These are phyloP conservation scores for Coecobrya sp. DNA, from an alignment of 2,888 invertebrate species.

Conservation along the genomic window DNA sequence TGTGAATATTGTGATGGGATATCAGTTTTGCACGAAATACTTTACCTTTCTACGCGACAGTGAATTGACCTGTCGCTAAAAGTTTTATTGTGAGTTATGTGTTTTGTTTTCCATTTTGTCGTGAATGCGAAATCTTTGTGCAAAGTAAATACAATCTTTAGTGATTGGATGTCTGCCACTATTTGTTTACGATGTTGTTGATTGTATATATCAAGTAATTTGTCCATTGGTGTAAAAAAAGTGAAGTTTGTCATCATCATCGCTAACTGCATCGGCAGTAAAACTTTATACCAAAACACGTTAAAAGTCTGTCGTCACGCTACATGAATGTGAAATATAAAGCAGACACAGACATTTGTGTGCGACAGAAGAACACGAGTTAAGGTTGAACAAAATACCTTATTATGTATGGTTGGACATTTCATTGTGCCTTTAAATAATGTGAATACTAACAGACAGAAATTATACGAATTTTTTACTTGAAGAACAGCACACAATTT, in stretches of 20 bases:
- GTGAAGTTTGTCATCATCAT: slow-evolving; percentile 23
- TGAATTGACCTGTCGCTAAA: too few species aligned
- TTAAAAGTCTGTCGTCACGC: slow-evolving; percentile 38
- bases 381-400: slow-evolving; percentile 64
- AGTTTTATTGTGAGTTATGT: too few species aligned
- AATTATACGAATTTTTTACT: not conserved
- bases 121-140: not conserved
- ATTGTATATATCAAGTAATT: not conserved
- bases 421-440: slow-evolving; percentile 43
- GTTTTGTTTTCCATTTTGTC: not conserved
- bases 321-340: slow-evolving; percentile 32
- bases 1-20: too few species aligned
- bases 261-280: not conserved
- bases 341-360: not conserved
- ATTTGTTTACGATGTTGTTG: not conserved
- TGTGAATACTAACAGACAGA: not conserved
- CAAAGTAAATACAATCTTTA: not conserved
- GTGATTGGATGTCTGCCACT: slow-evolving; percentile 1
- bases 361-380: slow-evolving; percentile 66
- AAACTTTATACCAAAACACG: not conserved
- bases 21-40: too few species aligned
- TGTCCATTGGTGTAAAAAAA: not conserved
- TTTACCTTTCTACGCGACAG: too few species aligned
- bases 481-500: not conserved
- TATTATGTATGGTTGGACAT: slow-evolving; percentile 66